Base-by-base conservation (phyloP, 2,113 vertebrate species). In the Tachysurus vachellii region DNA sequence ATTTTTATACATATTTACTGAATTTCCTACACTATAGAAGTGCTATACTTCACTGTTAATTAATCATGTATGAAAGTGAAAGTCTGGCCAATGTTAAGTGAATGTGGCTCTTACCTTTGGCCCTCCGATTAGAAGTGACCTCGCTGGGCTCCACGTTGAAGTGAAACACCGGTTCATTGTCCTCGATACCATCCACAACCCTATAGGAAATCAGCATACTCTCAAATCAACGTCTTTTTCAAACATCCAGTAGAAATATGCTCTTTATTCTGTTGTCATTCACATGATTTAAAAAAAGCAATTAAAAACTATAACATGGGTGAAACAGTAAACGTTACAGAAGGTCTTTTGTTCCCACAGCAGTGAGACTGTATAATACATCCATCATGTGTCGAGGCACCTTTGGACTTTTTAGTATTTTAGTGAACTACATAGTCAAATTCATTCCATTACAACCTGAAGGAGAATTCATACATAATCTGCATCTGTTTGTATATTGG, bases 181-280 rank as follows among this genome's bases (percentile, higher is more conserved):
- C 97, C 89, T 99, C 98, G 54, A 97, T 98, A 86, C 98, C 98
- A 44, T 99, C 98, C 89, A 98, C 98, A 12, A 99, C 94, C 91
- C 98, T 99, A 82, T 53, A 62, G 61, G 90, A 84, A 36, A 84
- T 57, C 19, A 91, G 42, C 86, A 90, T 86, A 85, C 5, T 50
- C 9, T 71, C 1, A 62, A 10, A 56, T 44, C 9, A 70, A 86
- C 5, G 21, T 53, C 0, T 68, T 84, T 26, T 80, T 7, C 84
- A 64, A 44, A 31, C 23, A 89, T 44, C 4, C 59, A 79, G 6
- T 61, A 54, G 6, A 54, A 62, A 31, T 47, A 71, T 14, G 0
- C 10, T 73, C 50, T 57, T 73, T 73, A 9, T 47, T 12, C 4
- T 71, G 5, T 71, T 71, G 17, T 5, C n/a, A 56, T 54, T 42